phyloP scores from a whole-genome alignment of 2,113 vertebrate species.

The Solea solea region DNA sequence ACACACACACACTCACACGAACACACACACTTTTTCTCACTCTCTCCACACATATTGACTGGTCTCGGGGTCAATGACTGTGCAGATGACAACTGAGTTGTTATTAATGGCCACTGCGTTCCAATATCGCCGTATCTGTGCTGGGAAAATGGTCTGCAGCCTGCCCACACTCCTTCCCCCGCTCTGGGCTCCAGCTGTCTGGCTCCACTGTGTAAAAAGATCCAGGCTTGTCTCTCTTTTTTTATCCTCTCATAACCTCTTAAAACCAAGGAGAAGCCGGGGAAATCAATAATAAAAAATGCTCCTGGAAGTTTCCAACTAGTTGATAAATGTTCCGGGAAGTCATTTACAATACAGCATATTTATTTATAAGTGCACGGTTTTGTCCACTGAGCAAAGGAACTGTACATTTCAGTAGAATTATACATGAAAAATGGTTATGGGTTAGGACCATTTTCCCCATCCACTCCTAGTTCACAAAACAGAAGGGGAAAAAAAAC shows the following conservation, averaged over 20 bases:
- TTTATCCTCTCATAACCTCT: slow-evolving; percentile 73
- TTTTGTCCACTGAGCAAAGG: neutral
- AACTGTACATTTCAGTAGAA: slow-evolving; percentile 1
- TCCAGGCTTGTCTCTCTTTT: slow-evolving; percentile 75
- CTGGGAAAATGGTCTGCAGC: slow-evolving; percentile 70
- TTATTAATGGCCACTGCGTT: slow-evolving; percentile 79
- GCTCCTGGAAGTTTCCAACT: slow-evolving; percentile 63
- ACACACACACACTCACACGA: neutral
- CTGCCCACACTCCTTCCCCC: slow-evolving; percentile 56
- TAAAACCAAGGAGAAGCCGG: slow-evolving; percentile 60
- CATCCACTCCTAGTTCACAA: too few species aligned
- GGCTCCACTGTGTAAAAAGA: slow-evolving; percentile 79
- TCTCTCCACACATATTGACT: slow-evolving; percentile 63
- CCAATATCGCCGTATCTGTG: slow-evolving; percentile 73
- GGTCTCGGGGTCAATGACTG: slow-evolving; percentile 71
- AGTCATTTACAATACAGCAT: slow-evolving; percentile 24
- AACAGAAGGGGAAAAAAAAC: neutral
- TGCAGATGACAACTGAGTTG: slow-evolving; percentile 74
- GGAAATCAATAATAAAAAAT: slow-evolving; percentile 71
- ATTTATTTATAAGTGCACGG: slow-evolving; percentile 17
- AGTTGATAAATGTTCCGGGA: slow-evolving; percentile 55
- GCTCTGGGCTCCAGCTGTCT: slow-evolving; percentile 77
- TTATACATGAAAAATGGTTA: neutral
- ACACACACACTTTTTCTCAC: slow-evolving; percentile 22
- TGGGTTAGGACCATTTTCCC: neutral